Evolutionary conservation across 2,888 invertebrate species (phyloP), one percentile per base, ranked within the genome.

Genomic region (Diaperis boleti): DNA sequence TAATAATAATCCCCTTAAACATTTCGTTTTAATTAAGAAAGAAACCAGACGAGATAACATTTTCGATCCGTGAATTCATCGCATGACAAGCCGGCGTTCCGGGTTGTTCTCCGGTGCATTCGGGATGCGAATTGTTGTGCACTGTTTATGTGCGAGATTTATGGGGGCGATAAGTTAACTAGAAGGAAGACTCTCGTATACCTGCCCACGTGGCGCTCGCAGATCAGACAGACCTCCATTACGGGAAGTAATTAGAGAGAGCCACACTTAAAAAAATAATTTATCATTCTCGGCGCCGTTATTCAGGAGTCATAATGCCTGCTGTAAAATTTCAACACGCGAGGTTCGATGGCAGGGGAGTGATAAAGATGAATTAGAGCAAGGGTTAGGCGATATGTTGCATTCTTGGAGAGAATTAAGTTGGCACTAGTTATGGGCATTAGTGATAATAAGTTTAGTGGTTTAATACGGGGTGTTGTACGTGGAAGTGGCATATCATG

Each of bases 51-150:
- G 26, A 55, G 55, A 55, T 55, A 31, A 31, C 44, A 44, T 55
- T 44, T 42, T 55, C 44, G 44, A 55, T 55, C 18, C 55, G 44
- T 44, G 55, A 44, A 55, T 55, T 55, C 55, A 55, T 55, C 13
- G 42, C 55, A 42, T 55, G 55, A 55, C 55, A 55, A 41, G 10
- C 54, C 26, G 26, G 41, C 54, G 41, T 54, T 55, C 33, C 29
- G 14, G 13, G 33, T 22, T 22, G 10, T 29, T 42, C 55, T 44
- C 55, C 55, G 20, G 29, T 42, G 44, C 55, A 55, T 44, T 55
- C 31, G 42, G 15, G 31, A 20, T 18, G 35, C 54, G 55, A 55
- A 55, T 55, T 55, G 55, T 55, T 55, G 55, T 42, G 55, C 55
- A 44, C 55, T 42, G 55, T 55, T 55, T 55, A 55, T 31, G 20